Percentiles rank a stretch among this genome's conserved stretches.
These are phyloP conservation scores for Dipodomys stephensi DNA, from an alignment of 2,113 vertebrate species.

Conservation along the genomic window DNA sequence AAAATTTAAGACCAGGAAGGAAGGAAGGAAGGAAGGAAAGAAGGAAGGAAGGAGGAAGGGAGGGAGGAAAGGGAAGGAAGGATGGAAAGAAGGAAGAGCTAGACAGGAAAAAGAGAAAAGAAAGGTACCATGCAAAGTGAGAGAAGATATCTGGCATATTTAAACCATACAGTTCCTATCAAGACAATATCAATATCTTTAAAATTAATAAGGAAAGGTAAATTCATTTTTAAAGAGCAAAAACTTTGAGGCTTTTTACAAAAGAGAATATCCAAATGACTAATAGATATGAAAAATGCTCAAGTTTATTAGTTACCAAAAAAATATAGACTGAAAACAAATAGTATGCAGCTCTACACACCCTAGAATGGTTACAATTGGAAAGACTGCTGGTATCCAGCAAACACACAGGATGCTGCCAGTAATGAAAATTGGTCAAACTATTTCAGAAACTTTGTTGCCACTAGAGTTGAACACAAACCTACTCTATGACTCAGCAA, in stretches of 20 bases:
- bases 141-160: not conserved
- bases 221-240: not conserved
- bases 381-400: not conserved
- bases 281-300: not conserved
- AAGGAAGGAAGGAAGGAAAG: not conserved
- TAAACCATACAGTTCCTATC: not conserved
- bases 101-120: not conserved
- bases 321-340: conserved; percentile 25
- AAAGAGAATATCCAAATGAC: not conserved
- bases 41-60: no score
- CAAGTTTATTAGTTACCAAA: not conserved
- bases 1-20: not conserved
- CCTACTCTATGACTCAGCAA: not conserved
- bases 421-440: not conserved
- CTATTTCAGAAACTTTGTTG: conserved; percentile 32
- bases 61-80: no score
- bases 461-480: not conserved
- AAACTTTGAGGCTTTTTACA: not conserved
- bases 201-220: conserved; percentile 38
- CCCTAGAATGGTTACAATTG: not conserved
- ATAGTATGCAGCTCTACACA: not conserved
- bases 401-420: not conserved
- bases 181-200: not conserved
- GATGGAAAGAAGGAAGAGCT: no score
- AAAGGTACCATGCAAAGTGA: not conserved